A percentile compares a stretch with the other conserved stretches of the same genome.
phyloP scores from a whole-genome alignment of 92 coral and sea anemone species.

The Zoanthus solanderi region DNA sequence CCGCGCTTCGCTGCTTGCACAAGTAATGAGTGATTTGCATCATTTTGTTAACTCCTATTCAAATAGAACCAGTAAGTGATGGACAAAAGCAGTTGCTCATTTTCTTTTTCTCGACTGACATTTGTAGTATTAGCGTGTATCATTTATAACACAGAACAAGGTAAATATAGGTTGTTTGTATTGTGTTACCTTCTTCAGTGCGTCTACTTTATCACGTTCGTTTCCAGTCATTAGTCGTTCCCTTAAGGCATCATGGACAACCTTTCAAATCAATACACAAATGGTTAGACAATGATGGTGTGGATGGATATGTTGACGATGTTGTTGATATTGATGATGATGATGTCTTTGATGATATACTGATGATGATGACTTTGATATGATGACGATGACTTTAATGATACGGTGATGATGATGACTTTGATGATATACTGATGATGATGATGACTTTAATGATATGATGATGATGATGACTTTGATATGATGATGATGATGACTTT shows the following conservation, averaged over 20 bases:
- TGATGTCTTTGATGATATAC: not conserved
- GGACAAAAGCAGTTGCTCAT: too few relatives aligned
- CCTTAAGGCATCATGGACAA: slow-evolving; percentile 94
- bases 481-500: too few relatives aligned
- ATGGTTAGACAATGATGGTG: not conserved
- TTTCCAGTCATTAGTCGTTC: slow-evolving; percentile 89
- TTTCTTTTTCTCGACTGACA: too few relatives aligned
- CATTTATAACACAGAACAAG: too few relatives aligned
- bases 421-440: not conserved
- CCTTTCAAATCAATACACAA: slow-evolving; percentile 54
- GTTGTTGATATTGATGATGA: not conserved
- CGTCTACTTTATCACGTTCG: slow-evolving; percentile 91
- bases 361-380: not conserved
- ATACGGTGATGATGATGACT: not conserved
- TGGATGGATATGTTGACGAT: not conserved
- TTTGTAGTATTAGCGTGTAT: too few relatives aligned
- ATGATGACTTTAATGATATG: not conserved
- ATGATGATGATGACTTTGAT: not conserved
- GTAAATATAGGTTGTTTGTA: not conserved
- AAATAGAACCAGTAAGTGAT: too few relatives aligned
- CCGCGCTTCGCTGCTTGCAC: too few relatives aligned
- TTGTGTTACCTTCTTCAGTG: slow-evolving; percentile 82
- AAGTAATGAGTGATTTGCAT: too few relatives aligned
- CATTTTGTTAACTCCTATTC: too few relatives aligned
- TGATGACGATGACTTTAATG: not conserved